These are phyloP conservation scores for Drosophila neonasuta DNA, from an alignment of 2,888 invertebrate species.

Conservation along the genomic window DNA sequence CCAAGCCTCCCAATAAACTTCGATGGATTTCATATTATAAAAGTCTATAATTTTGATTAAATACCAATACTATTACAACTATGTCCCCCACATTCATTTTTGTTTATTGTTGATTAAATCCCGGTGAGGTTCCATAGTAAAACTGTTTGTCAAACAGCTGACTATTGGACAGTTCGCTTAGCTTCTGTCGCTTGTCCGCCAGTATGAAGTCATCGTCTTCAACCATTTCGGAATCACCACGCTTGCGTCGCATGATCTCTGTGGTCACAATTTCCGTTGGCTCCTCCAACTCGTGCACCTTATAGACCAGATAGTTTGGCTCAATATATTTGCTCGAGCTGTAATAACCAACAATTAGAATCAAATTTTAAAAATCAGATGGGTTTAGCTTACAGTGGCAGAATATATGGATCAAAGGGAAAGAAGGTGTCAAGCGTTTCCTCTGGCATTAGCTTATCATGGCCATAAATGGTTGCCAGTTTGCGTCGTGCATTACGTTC, in stretches of 20 bases:
- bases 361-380: background rate
- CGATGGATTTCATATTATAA: slow-evolving; percentile 10
- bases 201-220: slow-evolving; percentile 81
- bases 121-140: slow-evolving; percentile 79
- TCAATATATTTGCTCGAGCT: slow-evolving; percentile 81
- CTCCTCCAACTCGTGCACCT: slow-evolving; percentile 68
- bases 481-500: slow-evolving; percentile 89
- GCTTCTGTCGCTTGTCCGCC: slow-evolving; percentile 78
- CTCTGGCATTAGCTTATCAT: slow-evolving; percentile 83
- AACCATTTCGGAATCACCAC: slow-evolving; percentile 80
- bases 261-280: slow-evolving; percentile 15
- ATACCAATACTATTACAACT: slow-evolving; percentile 41
- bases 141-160: slow-evolving; percentile 79
- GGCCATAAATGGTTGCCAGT: slow-evolving; percentile 84
- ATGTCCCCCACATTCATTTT: slow-evolving; percentile 12
- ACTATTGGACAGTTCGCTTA: slow-evolving; percentile 69
- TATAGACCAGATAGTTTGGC: slow-evolving; percentile 55
- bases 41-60: slow-evolving; percentile 21
- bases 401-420: slow-evolving; percentile 94
- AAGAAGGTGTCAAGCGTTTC: slow-evolving; percentile 88
- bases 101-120: slow-evolving; percentile 70
- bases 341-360: background rate
- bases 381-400: slow-evolving; percentile 83
- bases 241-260: slow-evolving; percentile 66
- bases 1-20: no score